A percentile compares a stretch with the other conserved stretches of the same genome.
Evolutionary conservation across 64 coral and sea anemone genomes (phyloP).

Genomic region (Montipora cactus): DNA sequence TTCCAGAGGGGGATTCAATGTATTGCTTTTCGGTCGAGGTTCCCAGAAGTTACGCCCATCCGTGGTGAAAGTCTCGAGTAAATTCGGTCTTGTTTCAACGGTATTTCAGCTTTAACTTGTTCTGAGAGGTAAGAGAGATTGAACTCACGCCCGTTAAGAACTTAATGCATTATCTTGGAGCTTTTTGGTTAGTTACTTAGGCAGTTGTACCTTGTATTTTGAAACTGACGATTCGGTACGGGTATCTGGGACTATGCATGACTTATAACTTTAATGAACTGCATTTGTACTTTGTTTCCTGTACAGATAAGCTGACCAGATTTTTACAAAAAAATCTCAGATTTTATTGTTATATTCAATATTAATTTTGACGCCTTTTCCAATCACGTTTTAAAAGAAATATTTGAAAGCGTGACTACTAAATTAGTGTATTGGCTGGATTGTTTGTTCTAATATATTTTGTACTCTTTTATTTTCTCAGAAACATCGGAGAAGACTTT

Average conservation of each 20-base stretch:
- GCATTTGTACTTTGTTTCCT: background rate
- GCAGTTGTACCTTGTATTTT: background rate
- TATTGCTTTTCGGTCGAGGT: background rate
- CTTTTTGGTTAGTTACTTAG: background rate
- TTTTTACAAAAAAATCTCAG: background rate
- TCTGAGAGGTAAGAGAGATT: conserved; percentile 4
- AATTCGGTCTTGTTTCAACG: background rate
- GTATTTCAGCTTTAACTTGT: background rate
- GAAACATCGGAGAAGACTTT: background rate
- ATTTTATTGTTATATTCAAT: background rate
- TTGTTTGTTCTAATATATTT: background rate
- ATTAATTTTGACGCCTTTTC: background rate
- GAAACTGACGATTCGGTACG: too few species aligned
- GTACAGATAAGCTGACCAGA: conserved; percentile 8
- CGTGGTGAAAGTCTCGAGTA: background rate
- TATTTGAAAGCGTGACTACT: background rate
- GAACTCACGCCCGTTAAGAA: background rate
- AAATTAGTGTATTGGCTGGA: background rate
- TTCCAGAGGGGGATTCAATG: conserved; percentile 10
- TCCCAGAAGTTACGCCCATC: conserved; percentile 37
- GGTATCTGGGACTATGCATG: background rate
- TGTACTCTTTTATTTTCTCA: conserved; percentile 1
- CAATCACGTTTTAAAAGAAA: background rate
- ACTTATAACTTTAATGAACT: conserved; percentile 25
- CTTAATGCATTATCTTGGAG: background rate